Evolutionary conservation across 2,797 vertebrate species (phyloP), one percentile per base, ranked within the genome.

Genomic region (Xenops minutus): DNA sequence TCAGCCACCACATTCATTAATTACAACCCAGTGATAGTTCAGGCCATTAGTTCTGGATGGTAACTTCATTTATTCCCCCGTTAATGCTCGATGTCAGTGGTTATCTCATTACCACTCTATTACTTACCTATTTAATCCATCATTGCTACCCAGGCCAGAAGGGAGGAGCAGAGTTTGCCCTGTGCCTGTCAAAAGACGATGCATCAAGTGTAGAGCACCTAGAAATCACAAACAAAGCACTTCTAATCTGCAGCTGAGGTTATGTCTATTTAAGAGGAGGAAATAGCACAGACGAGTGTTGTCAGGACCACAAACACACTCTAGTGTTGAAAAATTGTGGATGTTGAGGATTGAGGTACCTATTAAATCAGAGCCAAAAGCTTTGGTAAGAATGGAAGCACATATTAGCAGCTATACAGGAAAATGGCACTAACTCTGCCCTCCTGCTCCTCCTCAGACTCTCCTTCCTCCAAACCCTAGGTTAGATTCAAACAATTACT

Each of bases 41-140:
- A 93, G 74, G 88, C 97, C 96, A 94, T 98, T 97, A 97, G 97
- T 97, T 98, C 96, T 97, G 96, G 96, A 94, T 97, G 91, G 97
- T 97, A 98, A 97, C 95, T 97, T 97, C 98, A 98, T 98, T 98
- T 97, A 97, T 98, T 95, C 92, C 89, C 88, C 91, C 12, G 92
- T 97, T 97, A 97, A 98, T 96, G 93, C 94, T 97, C 16, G 48
- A 89, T 96, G 97, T 97, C 97, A 85, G 85, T 95, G 92, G 97
- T 96, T 98, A 97, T 97, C 97, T 98, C 93, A 96, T 97, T 96
- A 97, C 94, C 94, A 95, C 93, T 96, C 94, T 97, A 97, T 98
- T 98, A 95, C 93, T 95, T 96, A 96, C 93, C 89, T 67, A 74
- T 71, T 96, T 87, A 93, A 95, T 97, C 85, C 91, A 96, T 96